Evolutionary conservation across 2,797 vertebrate genomes (phyloP), one percentile per base, ranked within the genome.

Genomic region (Thunnus albacares): DNA sequence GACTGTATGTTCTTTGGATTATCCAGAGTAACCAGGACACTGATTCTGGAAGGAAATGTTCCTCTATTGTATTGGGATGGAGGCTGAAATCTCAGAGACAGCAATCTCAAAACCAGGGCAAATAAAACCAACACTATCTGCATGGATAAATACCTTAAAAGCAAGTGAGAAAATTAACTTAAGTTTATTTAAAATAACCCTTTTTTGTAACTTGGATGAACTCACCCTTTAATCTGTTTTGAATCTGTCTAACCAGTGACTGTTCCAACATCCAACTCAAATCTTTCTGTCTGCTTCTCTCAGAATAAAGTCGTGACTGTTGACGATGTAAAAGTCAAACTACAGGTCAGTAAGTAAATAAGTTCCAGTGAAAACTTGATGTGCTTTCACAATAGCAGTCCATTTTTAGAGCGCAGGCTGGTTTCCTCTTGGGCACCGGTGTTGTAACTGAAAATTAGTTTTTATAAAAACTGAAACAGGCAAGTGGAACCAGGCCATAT

Each of bases 251-350:
- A 18, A 7, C 43, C 30, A 0, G 13, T 33, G n/a, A 15, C 7
- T 12, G 9, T 2, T 71, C 22, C 4, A 57, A 33, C 57, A 11
- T 57, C 10, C 12, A 10, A 33, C 6, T 47, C 7, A 62, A 22
- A 51, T 63, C 38, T 76, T 5, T 74, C 35, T 33, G 5, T 83
- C 41, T 78, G 5, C 49, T 62, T 80, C 26, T 43, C 55, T 58
- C 82, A 94, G 93, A 94, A 94, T 74, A 94, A 94, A 91, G 93
- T 87, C 69, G 87, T 94, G 85, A 85, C 74, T 47, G 87, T 94
- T 45, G 93, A 94, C 52, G 60, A 85, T 0, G 73, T 90, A 11
- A 93, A 94, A 45, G 89, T 94, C 71, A 91, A 92, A 80, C 85
- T 94, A 20, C 93, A 94, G 93, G 93, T 94, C 77, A 87, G 91